phyloP scores from a whole-genome alignment of 2,888 invertebrate species.

The Euplexia lucipara region DNA sequence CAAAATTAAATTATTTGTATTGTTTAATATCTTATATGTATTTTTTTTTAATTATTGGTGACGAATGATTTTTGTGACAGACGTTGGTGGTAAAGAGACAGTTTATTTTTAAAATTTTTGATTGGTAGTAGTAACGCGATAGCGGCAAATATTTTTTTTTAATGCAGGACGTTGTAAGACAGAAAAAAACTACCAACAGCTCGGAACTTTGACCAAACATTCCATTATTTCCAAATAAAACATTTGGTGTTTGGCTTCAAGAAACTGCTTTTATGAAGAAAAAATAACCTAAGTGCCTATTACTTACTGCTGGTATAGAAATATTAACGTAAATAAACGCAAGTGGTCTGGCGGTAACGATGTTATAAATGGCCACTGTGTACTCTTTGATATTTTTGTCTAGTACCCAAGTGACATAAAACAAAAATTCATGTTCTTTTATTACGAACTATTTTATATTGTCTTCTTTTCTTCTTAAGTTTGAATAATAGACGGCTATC shows the following conservation, averaged over 20 bases:
- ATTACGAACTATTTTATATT: conserved; percentile 9
- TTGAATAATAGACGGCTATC: not conserved
- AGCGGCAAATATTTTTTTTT: too few relatives aligned
- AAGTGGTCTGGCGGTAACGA: conserved; percentile 27
- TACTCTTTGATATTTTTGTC: conserved; percentile 10
- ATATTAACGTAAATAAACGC: conserved; percentile 39
- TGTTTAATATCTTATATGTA: too few relatives aligned
- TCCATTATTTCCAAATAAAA: conserved; percentile 9
- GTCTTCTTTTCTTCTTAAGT: not conserved
- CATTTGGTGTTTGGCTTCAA: not conserved
- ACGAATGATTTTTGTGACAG: too few relatives aligned
- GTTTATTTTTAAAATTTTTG: too few relatives aligned
- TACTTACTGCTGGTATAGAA: conserved; percentile 15
- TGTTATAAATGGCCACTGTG: conserved; percentile 14
- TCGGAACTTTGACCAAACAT: not conserved
- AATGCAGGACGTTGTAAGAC: too few relatives aligned
- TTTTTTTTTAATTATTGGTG: too few relatives aligned
- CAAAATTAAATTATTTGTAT: too few relatives aligned
- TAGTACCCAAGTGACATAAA: not conserved
- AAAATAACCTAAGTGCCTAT: conserved; percentile 16
- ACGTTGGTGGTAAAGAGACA: too few relatives aligned
- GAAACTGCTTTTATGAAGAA: conserved; percentile 8
- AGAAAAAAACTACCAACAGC: not conserved
- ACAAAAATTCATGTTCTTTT: conserved; percentile 15
- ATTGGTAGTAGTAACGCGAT: too few relatives aligned